Conservation (phyloP, 2,888 invertebrate genomes). For the Drosophila gaucha region DNA sequence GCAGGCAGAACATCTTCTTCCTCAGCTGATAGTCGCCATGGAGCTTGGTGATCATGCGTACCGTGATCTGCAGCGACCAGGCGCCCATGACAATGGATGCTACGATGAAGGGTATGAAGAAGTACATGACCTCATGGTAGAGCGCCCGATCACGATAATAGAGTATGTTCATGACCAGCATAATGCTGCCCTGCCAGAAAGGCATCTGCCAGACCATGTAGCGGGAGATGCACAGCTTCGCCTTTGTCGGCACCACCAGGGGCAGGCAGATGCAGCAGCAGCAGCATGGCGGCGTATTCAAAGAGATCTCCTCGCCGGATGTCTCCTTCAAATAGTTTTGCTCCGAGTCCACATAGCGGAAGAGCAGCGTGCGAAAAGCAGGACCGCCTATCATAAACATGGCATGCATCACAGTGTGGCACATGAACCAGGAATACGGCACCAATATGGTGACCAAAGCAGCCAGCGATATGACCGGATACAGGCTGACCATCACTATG, state of each 20-base stretch:
- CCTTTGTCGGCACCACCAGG: slow-evolving; percentile 71
- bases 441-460: slow-evolving; percentile 81
- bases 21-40: slow-evolving; percentile 79
- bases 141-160: slow-evolving; percentile 76
- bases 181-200: slow-evolving; percentile 81
- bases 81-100: slow-evolving; percentile 82
- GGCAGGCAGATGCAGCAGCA: slow-evolving; percentile 82
- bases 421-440: slow-evolving; percentile 82
- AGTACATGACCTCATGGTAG: slow-evolving; percentile 72
- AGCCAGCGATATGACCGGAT: slow-evolving; percentile 81
- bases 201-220: slow-evolving; percentile 84
- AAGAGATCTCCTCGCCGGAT: slow-evolving; percentile 81
- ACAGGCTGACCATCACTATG: slow-evolving; percentile 77
- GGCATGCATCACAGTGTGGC: slow-evolving; percentile 83
- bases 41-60: slow-evolving; percentile 78
- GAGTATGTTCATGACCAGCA: slow-evolving; percentile 82
- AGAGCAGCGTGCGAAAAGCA: slow-evolving; percentile 80
- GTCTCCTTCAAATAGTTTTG: slow-evolving; percentile 84
- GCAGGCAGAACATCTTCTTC: slow-evolving; percentile 82
- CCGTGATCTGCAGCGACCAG: slow-evolving; percentile 83
- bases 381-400: slow-evolving; percentile 82
- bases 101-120: slow-evolving; percentile 82
- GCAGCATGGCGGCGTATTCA: slow-evolving; percentile 81
- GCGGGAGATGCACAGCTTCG: slow-evolving; percentile 74
- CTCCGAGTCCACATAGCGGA: slow-evolving; percentile 83